phyloP scores from a whole-genome alignment of 2,888 invertebrate species.

The Apodemia zela region DNA sequence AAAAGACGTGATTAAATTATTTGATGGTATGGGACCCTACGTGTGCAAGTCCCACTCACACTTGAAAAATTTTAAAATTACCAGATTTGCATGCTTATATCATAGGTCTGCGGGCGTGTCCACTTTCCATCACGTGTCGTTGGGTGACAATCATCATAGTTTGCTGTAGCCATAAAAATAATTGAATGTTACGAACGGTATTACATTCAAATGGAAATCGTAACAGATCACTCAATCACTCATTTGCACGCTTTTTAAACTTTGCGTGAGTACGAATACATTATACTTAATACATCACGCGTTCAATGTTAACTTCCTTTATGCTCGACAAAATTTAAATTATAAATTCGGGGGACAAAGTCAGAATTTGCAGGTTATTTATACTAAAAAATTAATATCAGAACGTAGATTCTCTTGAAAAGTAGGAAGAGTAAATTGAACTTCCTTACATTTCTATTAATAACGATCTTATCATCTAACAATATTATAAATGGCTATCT shows the following conservation, averaged over 20 bases:
- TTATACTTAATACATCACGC: not conserved
- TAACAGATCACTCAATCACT: conserved; percentile 9
- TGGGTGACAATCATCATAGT: not conserved
- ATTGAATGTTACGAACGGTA: conserved; percentile 11
- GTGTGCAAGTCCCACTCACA: too few species aligned
- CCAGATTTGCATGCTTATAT: not conserved
- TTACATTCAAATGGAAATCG: conserved; percentile 13
- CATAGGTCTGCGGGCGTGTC: not conserved
- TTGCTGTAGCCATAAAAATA: not conserved
- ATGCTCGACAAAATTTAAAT: not conserved
- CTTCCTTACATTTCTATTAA: too few species aligned
- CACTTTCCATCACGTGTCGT: conserved; percentile 1
- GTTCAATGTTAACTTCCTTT: not conserved
- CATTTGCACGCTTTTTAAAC: conserved; percentile 9
- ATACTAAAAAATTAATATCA: too few species aligned
- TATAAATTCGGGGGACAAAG: not conserved
- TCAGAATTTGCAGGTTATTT: not conserved
- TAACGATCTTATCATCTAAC: too few species aligned
- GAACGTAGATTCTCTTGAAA: too few species aligned
- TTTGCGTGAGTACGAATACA: conserved; percentile 4
- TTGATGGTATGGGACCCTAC: too few species aligned
- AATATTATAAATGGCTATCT: too few species aligned
- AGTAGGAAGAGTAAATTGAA: too few species aligned
- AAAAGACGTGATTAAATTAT: too few species aligned
- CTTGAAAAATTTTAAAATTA: not conserved